A percentile compares a stretch with the other conserved stretches of the same genome.
These are phyloP conservation scores for Rhamphomyia laevipes DNA, from an alignment of 2,888 invertebrate species.

Conservation along the genomic window DNA sequence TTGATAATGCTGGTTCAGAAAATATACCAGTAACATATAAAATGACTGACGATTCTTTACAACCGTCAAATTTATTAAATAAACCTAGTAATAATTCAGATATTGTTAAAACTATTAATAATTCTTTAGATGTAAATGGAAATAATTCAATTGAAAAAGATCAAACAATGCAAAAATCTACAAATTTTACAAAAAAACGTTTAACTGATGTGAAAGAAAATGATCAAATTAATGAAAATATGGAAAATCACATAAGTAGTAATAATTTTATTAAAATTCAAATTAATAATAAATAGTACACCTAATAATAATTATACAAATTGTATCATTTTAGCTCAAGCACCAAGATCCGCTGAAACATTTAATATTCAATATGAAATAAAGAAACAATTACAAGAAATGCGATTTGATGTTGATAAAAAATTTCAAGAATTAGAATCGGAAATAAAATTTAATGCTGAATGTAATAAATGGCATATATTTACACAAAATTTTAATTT, in stretches of 20 bases:
- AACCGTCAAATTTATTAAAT: too few species aligned
- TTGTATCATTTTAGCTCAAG: not conserved
- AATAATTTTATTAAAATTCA: conserved; percentile 19
- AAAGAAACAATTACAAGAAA: conserved; percentile 6
- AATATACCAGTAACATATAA: too few species aligned
- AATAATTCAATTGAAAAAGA: too few species aligned
- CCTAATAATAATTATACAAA: conserved; percentile 18
- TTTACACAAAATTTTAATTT: conserved; percentile 23
- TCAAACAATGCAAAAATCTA: too few species aligned
- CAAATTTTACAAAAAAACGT: not conserved
- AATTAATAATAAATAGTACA: conserved; percentile 27
- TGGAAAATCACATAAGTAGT: not conserved
- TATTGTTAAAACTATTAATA: too few species aligned
- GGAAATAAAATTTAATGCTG: conserved; percentile 25
- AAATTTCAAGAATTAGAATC: conserved; percentile 23
- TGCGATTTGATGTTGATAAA: conserved; percentile 14
- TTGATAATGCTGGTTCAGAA: too few species aligned
- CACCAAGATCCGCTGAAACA: conserved; percentile 1
- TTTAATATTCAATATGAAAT: conserved; percentile 14
- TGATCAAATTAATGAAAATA: not conserved
- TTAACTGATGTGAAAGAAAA: not conserved
- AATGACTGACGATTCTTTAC: too few species aligned
- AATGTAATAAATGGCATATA: conserved; percentile 24
- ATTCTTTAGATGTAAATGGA: too few species aligned
- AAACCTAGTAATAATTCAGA: too few species aligned